Evolutionary conservation across 2,888 invertebrate species (phyloP).

Genomic region (Eupithecia tripunctaria): DNA sequence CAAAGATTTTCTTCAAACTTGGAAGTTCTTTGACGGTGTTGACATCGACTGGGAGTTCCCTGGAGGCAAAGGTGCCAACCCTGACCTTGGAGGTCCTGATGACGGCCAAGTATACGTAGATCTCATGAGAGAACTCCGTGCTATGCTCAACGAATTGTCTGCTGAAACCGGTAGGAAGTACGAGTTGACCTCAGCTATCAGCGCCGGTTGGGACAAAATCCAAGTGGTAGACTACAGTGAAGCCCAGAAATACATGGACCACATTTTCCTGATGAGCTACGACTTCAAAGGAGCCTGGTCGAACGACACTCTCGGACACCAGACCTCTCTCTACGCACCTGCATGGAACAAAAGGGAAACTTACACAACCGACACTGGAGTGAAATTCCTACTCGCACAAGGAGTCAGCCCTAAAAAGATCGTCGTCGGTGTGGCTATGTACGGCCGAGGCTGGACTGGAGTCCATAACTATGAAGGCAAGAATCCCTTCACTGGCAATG

Average conservation of each 20-base stretch:
- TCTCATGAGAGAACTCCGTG: constrained; percentile 76
- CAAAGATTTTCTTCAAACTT: constrained; percentile 77
- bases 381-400: constrained; percentile 74
- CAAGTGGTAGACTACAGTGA: constrained; percentile 78
- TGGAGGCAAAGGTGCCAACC: constrained; percentile 80
- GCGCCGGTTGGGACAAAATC: constrained; percentile 81
- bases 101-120: constrained; percentile 73
- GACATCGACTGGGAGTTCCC: constrained; percentile 83
- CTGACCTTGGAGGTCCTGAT: constrained; percentile 73
- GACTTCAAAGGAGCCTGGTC: constrained; percentile 82
- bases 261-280: constrained; percentile 81
- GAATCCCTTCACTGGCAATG: constrained; percentile 77
- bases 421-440: constrained; percentile 79
- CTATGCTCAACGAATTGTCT: constrained; percentile 74
- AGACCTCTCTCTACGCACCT: constrained; percentile 74
- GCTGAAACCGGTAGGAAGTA: constrained; percentile 75
- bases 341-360: constrained; percentile 76
- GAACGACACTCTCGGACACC: constrained; percentile 77
- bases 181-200: constrained; percentile 80
- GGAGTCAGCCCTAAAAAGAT: constrained; percentile 78
- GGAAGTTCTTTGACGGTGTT: constrained; percentile 82
- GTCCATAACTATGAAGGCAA: constrained; percentile 67
- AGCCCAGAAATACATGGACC: constrained; percentile 80
- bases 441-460: constrained; percentile 80
- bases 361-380: constrained; percentile 80